Conservation (phyloP, 2,113 vertebrate genomes). For the Theristicus caerulescens region DNA sequence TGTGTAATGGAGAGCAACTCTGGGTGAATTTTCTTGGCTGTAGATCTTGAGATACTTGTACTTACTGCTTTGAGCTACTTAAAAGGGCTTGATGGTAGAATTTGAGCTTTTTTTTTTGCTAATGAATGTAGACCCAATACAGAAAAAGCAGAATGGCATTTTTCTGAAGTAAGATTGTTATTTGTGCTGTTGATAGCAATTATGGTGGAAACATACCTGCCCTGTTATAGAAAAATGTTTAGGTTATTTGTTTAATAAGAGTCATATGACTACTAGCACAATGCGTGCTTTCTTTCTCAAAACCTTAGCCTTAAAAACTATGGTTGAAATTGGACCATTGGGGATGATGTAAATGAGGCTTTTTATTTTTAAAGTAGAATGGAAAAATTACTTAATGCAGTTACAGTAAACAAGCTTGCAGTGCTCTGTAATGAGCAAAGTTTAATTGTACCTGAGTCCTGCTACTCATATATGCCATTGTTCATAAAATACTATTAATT, state of each 20-base stretch:
- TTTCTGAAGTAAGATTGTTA: not conserved
- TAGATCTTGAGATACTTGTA: not conserved
- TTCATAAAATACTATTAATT: not conserved
- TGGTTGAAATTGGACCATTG: not conserved
- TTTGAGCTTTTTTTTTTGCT: not conserved
- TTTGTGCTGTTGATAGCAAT: not conserved
- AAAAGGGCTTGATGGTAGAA: not conserved
- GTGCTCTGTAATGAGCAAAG: not conserved
- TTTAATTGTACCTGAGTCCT: not conserved
- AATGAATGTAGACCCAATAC: not conserved
- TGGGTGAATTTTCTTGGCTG: not conserved
- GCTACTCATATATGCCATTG: not conserved
- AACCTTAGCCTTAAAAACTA: not conserved
- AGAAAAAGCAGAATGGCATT: not conserved
- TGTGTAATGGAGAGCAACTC: not conserved
- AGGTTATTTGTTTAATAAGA: not conserved
- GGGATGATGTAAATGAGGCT: not conserved
- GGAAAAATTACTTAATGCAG: not conserved
- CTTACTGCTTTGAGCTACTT: not conserved
- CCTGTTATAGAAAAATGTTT: not conserved
- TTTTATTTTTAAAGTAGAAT: slow-evolving; percentile 22
- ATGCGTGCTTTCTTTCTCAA: not conserved
- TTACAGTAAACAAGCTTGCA: not conserved
- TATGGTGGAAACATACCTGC: not conserved
- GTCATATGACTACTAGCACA: not conserved